These are phyloP conservation scores for Percopsis transmontana DNA, from an alignment of 2,113 vertebrate genomes.

Conservation along the genomic window DNA sequence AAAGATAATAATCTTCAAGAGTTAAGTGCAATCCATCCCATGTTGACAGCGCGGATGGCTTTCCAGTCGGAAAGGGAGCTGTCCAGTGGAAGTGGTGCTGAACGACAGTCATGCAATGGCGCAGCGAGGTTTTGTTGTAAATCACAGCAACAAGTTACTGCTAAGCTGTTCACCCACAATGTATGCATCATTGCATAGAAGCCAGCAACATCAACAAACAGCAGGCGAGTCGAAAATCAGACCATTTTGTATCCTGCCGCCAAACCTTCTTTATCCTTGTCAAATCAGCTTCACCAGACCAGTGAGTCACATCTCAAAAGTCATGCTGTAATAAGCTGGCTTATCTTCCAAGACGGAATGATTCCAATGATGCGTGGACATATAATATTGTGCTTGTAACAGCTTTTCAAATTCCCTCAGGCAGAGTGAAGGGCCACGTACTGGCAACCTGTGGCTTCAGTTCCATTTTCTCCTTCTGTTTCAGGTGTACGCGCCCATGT, in stretches of 20 bases:
- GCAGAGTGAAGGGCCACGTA: conserved; percentile 77
- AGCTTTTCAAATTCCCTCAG: conserved; percentile 77
- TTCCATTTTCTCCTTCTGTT: conserved; percentile 95
- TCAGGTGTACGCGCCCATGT: conserved; percentile 94
- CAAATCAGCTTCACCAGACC: conserved; percentile 32
- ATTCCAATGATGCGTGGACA: conserved; percentile 54
- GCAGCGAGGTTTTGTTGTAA: conserved; percentile 52
- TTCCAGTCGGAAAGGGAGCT: conserved; percentile 70
- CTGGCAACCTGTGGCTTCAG: conserved; percentile 85
- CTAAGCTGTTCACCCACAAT: conserved; percentile 48
- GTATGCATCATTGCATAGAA: conserved; percentile 64
- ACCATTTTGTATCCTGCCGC: conserved; percentile 25
- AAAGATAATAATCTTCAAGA: conserved; percentile 45
- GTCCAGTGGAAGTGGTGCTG: conserved; percentile 76
- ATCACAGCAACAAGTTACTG: conserved; percentile 58
- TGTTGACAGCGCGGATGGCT: conserved; percentile 54
- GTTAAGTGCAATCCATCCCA: conserved; percentile 77
- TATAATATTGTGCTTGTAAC: conserved; percentile 3
- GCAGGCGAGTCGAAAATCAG: conserved; percentile 56
- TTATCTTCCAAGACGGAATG: conserved; percentile 80
- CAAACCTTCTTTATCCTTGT: conserved; percentile 31
- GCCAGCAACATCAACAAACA: conserved; percentile 62
- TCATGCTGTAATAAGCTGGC: conserved; percentile 57
- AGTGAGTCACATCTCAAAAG: conserved; percentile 20
- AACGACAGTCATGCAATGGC: conserved; percentile 71